Evolutionary conservation across 2,113 vertebrate genomes (phyloP), one percentile per base, ranked within the genome.

Genomic region (Trichechus manatus): DNA sequence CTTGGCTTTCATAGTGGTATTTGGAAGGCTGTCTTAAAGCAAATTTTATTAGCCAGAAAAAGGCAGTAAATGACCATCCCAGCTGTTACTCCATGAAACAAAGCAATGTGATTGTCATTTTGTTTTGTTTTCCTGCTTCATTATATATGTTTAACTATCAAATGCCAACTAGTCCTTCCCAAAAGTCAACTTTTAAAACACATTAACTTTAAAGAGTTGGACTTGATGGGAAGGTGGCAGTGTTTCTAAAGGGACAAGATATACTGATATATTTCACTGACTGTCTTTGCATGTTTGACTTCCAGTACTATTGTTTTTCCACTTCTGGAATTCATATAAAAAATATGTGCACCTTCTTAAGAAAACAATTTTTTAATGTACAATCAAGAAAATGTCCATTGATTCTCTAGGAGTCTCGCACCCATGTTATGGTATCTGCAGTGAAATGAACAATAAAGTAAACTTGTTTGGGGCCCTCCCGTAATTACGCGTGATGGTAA

Each of bases 41-140:
- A 97, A 98, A 97, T 97, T 97, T 97, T 97, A 97, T 97, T 98
- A 97, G 96, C 94, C 88, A 97, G 75, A 96, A 98, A 86, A 97
- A 94, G 97, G 97, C 85, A 94, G 87, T 88, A 98, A 98, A 98
- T 97, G 98, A 98, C 53, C 95, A 97, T 97, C 85, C 97, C 98
- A 98, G 98, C 96, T 98, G 98, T 96, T 98, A 90, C 0, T 96
- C 87, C 91, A 94, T 97, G 95, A 97, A 96, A 96, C 72, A 97
- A 96, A 97, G 93, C 75, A 97, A 95, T 81, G 47, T 86, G 94
- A 96, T 82, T 84, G 17, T 86, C 83, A 23, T 83, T 95, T 97
- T 79, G 95, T 96, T 33, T 53, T 95, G 74, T 96, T 97, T 63
- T 78, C 33, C 77, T 79, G 74, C 94, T 97, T 97, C 91, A 81